Evolutionary conservation across 2,888 invertebrate genomes (phyloP).

Genomic region (Cataglyphis albicans): DNA sequence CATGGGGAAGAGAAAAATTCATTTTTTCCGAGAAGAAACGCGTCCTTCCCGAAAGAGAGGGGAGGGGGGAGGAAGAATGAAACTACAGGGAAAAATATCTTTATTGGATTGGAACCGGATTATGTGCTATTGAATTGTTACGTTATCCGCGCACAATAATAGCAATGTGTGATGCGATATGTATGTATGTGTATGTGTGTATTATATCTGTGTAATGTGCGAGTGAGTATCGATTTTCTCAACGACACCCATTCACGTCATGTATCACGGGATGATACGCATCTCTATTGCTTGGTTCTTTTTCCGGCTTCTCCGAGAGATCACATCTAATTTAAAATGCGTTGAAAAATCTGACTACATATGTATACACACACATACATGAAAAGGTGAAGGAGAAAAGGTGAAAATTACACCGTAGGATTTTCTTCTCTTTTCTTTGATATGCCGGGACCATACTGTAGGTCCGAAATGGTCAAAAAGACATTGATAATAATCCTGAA

Average conservation of each 20-base stretch:
- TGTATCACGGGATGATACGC: neutral
- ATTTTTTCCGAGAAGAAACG: conserved; percentile 22
- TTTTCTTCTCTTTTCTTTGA: conserved; percentile 21
- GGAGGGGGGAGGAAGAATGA: neutral
- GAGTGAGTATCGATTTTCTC: conserved; percentile 29
- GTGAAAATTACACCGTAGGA: conserved; percentile 3
- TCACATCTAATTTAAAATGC: neutral
- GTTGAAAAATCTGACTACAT: neutral
- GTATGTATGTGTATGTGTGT: neutral
- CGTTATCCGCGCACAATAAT: conserved; percentile 38
- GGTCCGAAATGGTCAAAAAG: conserved; percentile 10
- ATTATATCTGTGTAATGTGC: conserved; percentile 6
- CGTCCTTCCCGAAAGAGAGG: conserved; percentile 11
- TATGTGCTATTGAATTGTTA: conserved; percentile 32
- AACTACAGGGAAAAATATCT: conserved; percentile 40
- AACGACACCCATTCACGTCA: neutral
- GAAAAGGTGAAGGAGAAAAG: conserved; percentile 15
- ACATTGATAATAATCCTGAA: conserved; percentile 18
- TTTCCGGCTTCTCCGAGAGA: conserved; percentile 12
- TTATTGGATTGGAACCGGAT: conserved; percentile 7
- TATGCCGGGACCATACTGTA: neutral
- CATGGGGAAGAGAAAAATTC: neutral
- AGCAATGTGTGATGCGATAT: neutral
- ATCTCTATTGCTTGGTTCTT: conserved; percentile 12
- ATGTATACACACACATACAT: neutral